Percentiles rank a stretch among this genome's conserved stretches.
phyloP scores from a whole-genome alignment of 2,113 vertebrate species.

The Chiloscyllium plagiosum region DNA sequence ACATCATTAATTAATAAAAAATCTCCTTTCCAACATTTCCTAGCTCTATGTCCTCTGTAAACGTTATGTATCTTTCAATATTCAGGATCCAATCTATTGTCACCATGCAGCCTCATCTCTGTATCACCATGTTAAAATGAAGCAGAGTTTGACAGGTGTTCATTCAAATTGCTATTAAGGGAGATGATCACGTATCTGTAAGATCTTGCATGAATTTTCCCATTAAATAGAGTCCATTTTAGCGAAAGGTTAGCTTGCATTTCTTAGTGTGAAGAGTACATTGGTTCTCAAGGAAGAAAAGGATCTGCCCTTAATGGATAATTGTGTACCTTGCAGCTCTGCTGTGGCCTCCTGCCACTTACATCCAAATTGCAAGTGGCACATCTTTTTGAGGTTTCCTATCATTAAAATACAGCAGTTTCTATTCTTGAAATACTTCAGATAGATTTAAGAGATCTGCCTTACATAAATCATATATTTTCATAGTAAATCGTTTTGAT shows the following conservation, averaged over 20 bases:
- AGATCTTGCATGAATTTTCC: not conserved
- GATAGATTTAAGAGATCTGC: not conserved
- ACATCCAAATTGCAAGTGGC: not conserved
- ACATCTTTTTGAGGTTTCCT: not conserved
- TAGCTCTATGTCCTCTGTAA: no score
- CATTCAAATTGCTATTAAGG: not conserved
- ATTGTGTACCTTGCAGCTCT: not conserved
- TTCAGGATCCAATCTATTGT: no score
- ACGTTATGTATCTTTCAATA: no score
- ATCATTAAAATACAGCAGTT: not conserved
- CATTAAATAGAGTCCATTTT: not conserved
- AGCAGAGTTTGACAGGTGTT: not conserved
- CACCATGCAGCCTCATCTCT: no score
- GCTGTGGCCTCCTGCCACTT: not conserved
- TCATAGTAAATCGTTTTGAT: not conserved
- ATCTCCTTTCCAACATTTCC: no score
- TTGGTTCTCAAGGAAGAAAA: not conserved
- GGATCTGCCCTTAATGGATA: no score
- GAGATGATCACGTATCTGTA: not conserved
- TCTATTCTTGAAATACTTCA: not conserved
- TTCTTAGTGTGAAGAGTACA: not conserved
- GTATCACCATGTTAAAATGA: not conserved
- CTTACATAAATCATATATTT: not conserved
- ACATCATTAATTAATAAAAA: no score
- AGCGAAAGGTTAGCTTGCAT: not conserved